Conservation (phyloP, 2,888 invertebrate genomes). For the Parascotia fuliginaria region DNA sequence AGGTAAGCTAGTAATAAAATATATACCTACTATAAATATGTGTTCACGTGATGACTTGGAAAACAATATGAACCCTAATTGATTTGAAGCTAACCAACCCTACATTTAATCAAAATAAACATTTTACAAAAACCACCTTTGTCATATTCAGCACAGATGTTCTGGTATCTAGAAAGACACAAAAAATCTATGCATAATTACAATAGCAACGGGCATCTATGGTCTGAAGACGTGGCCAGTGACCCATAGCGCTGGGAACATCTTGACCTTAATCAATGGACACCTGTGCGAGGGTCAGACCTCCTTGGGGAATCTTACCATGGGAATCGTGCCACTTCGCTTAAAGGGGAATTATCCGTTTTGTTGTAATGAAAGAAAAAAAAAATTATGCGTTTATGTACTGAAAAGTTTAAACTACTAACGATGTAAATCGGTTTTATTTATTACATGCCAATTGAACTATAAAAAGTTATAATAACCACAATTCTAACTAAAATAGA, state of each 20-base stretch:
- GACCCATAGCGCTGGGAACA: constrained; percentile 79
- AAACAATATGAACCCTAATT: too few relatives aligned
- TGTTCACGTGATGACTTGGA: too few relatives aligned
- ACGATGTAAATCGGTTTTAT: too few relatives aligned
- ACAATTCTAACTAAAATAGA: too few relatives aligned
- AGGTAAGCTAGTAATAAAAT: too few relatives aligned
- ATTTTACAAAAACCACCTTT: background rate
- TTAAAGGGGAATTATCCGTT: constrained; percentile 35
- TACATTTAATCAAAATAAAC: background rate
- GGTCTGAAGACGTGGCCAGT: constrained; percentile 66
- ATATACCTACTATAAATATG: too few relatives aligned
- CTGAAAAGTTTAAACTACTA: too few relatives aligned
- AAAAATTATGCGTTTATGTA: background rate
- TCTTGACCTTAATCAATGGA: constrained; percentile 77
- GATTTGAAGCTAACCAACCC: too few relatives aligned
- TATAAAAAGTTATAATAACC: too few relatives aligned
- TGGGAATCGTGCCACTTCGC: constrained; percentile 66
- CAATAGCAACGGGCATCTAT: constrained; percentile 71
- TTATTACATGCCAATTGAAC: too few relatives aligned
- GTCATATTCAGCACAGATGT: constrained; percentile 6
- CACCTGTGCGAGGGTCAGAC: constrained; percentile 71
- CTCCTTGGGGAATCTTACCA: constrained; percentile 76
- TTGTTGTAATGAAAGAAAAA: background rate
- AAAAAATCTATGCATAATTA: constrained; percentile 48
- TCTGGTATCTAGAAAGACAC: constrained; percentile 8